Evolutionary conservation across 2,888 invertebrate species (phyloP), one percentile per base, ranked within the genome.

Genomic region (Lasiommata megera): DNA sequence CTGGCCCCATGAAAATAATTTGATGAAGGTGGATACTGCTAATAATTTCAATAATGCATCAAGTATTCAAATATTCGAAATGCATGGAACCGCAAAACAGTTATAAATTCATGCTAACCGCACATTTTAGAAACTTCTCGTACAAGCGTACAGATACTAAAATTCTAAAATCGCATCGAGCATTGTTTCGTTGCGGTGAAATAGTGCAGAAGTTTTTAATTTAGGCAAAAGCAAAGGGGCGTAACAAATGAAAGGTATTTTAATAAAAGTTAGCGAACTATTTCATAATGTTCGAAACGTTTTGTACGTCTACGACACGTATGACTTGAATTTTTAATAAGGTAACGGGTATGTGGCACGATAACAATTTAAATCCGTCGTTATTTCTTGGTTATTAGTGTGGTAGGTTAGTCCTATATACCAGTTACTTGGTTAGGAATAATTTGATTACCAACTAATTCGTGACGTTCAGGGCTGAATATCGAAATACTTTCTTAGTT

Each of bases 61-160:
- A 29, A 0, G 44, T 9, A 44, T 47, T 36, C n/a, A 18, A 47
- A 47, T 47, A 43, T 52, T 36, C 28, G 28, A 48, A n/a, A 54
- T 58, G 48, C 40, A 31, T 41, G 16, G 3, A 54, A 43, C 47
- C 41, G 18, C 48, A 37, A 50, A 47, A 52, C 38, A 57, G 17
- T 54, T 9, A 43, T 43, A 9, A n/a, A 54, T 47, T 54, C 36
- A 47, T 29, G 16, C n/a, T n/a, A 28, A 41, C 38, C 52, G 40
- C 34, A 54, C 12, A 54, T 54, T 44, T 54, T 16, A 58, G 40
- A 54, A 54, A 48, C 18, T 54, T 47, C 18, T 12, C 28, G 8
- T 8, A 3, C 3, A 2, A 5, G 23, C 11, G n/a, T 6, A 14
- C 8, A 50, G 41, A 40, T 48, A 48, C 47, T 34, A 54, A 43